phyloP scores from a whole-genome alignment of 2,888 invertebrate genomes.

The Cosmia pyralina region DNA sequence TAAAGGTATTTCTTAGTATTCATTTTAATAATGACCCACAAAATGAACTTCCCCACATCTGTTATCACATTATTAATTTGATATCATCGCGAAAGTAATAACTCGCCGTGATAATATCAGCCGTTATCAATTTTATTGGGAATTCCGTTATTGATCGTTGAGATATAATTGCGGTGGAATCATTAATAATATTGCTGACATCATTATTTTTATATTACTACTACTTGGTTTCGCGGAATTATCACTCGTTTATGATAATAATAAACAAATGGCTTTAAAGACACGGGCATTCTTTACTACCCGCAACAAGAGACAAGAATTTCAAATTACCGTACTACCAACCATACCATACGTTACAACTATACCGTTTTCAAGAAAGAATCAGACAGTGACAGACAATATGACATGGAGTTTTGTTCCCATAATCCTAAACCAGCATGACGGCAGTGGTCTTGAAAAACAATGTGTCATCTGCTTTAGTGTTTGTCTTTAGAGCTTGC shows the following conservation, averaged over 20 bases:
- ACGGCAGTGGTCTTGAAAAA: not conserved
- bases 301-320: not conserved
- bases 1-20: not conserved
- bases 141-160: conserved; percentile 40
- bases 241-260: too few relatives aligned
- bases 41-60: conserved; percentile 11
- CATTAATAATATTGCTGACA: conserved; percentile 3
- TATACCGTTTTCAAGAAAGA: not conserved
- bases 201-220: conserved; percentile 21
- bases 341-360: too few relatives aligned
- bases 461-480: not conserved
- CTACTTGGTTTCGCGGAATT: not conserved
- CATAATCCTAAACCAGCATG: too few relatives aligned
- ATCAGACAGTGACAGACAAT: not conserved
- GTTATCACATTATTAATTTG: conserved; percentile 33
- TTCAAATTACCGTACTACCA: too few relatives aligned
- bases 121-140: conserved; percentile 50
- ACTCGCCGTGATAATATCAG: not conserved
- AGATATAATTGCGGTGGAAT: conserved; percentile 34
- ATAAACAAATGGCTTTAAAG: not conserved
- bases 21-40: conserved; percentile 25
- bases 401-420: too few relatives aligned
- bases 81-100: conserved; percentile 41
- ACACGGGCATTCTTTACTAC: not conserved
- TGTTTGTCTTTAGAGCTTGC: not conserved